Conservation (phyloP, 2,888 invertebrate species). For the Lamproptera curius region DNA sequence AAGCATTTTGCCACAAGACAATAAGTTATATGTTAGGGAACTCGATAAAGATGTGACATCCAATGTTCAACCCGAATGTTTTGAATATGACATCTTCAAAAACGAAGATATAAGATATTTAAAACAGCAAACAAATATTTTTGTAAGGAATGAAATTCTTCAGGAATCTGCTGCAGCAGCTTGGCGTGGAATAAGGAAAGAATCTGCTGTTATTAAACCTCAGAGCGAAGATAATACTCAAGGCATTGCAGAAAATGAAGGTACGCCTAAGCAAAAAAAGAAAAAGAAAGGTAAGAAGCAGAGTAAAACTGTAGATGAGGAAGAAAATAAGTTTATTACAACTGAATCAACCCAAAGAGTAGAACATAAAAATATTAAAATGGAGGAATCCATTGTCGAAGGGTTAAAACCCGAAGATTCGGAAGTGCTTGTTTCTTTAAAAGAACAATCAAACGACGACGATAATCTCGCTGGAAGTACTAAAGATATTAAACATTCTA, state of each 20-base stretch:
- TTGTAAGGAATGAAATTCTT: conserved; percentile 5
- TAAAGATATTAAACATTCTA: conserved; percentile 21
- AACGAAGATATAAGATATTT: too few species aligned
- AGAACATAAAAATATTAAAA: conserved; percentile 28
- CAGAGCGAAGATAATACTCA: conserved; percentile 8
- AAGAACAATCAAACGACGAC: neutral
- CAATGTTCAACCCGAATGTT: too few species aligned
- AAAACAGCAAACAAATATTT: neutral
- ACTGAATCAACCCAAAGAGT: conserved; percentile 28
- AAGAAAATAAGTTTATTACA: conserved; percentile 28
- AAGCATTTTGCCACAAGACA: too few species aligned
- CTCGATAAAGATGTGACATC: too few species aligned
- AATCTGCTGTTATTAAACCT: neutral
- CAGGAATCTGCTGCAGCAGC: neutral
- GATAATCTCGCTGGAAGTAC: neutral
- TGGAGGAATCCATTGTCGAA: conserved; percentile 32
- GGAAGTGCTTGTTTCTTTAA: neutral
- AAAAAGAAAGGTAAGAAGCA: conserved; percentile 46
- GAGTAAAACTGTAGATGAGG: conserved; percentile 30
- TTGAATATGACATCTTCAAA: too few species aligned
- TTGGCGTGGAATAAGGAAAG: conserved; percentile 14
- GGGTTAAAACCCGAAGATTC: conserved; percentile 15
- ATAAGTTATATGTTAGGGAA: too few species aligned
- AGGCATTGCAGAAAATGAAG: conserved; percentile 17
- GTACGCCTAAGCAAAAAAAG: conserved; percentile 38